phyloP scores from a whole-genome alignment of 2,797 vertebrate species.

The Rhinogobio ventralis region DNA sequence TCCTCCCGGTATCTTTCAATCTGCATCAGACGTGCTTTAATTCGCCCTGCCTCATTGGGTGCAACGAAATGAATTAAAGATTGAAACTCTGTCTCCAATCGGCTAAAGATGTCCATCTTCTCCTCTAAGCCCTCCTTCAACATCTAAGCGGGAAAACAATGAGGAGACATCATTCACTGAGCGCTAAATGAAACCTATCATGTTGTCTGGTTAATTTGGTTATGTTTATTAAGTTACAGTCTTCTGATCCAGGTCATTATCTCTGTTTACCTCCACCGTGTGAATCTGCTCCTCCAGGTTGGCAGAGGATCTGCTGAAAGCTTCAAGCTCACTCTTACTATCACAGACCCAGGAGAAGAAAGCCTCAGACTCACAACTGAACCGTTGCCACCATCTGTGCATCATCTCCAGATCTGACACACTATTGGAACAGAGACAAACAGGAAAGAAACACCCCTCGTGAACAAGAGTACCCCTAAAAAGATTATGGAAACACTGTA shows the following conservation, averaged over 20 bases:
- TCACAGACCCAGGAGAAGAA: constrained; percentile 91
- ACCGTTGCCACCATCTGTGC: constrained; percentile 90
- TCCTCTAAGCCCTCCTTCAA: constrained; percentile 78
- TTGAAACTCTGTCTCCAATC: constrained; percentile 85
- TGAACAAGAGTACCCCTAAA: background rate
- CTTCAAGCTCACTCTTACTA: constrained; percentile 88
- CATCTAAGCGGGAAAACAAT: constrained; percentile 69
- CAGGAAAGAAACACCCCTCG: background rate
- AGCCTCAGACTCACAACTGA: constrained; percentile 86
- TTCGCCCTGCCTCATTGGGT: constrained; percentile 86
- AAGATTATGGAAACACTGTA: background rate
- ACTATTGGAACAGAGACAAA: constrained; percentile 70
- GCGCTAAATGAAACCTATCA: background rate
- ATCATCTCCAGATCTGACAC: constrained; percentile 89
- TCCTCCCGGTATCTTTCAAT: constrained; percentile 90
- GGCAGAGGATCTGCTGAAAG: constrained; percentile 76
- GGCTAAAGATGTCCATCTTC: constrained; percentile 76
- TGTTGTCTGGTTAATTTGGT: constrained; percentile 7
- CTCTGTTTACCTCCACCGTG: constrained; percentile 84
- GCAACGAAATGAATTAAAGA: constrained; percentile 86
- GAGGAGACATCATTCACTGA: background rate
- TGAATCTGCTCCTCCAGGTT: constrained; percentile 85
- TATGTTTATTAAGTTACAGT: background rate
- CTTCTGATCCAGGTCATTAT: constrained; percentile 3
- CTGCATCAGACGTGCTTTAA: constrained; percentile 90